Conservation (phyloP, 1,140 invertebrate genomes). For the Elysia chlorotica region DNA sequence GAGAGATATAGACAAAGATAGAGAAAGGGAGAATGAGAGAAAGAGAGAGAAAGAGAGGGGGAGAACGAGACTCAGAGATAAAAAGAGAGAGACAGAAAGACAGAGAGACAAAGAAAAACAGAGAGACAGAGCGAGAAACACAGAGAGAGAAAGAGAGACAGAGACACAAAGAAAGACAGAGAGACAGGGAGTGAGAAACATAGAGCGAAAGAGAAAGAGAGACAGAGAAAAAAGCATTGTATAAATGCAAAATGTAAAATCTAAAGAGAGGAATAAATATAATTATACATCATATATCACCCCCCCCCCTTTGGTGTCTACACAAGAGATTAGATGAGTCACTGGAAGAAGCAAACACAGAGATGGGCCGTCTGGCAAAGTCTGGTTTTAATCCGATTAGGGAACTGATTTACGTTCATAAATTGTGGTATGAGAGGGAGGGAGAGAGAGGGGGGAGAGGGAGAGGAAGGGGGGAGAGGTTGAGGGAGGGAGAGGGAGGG, state of each 20-base stretch:
- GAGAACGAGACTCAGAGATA: background rate
- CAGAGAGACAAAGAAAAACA: conserved; percentile 3
- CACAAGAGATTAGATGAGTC: too few species aligned
- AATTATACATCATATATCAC: background rate
- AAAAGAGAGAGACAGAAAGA: background rate
- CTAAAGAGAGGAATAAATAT: too few species aligned
- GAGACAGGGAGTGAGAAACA: background rate
- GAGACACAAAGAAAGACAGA: background rate
- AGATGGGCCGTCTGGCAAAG: too few species aligned
- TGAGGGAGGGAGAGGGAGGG: background rate
- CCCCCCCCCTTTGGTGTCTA: background rate
- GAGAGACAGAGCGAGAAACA: background rate
- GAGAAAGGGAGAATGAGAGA: background rate
- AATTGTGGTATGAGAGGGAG: too few species aligned
- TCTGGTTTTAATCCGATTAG: background rate
- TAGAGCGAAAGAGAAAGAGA: background rate
- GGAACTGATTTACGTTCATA: too few species aligned
- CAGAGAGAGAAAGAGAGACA: background rate
- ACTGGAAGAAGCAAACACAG: too few species aligned
- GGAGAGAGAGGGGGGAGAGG: too few species aligned
- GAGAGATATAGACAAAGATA: conserved; percentile 7
- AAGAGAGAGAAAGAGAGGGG: background rate
- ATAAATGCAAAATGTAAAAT: background rate
- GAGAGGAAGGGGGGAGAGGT: background rate
- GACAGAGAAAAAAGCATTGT: background rate